Evolutionary conservation across 2,797 vertebrate genomes (phyloP).

Genomic region (Fringilla coelebs): DNA sequence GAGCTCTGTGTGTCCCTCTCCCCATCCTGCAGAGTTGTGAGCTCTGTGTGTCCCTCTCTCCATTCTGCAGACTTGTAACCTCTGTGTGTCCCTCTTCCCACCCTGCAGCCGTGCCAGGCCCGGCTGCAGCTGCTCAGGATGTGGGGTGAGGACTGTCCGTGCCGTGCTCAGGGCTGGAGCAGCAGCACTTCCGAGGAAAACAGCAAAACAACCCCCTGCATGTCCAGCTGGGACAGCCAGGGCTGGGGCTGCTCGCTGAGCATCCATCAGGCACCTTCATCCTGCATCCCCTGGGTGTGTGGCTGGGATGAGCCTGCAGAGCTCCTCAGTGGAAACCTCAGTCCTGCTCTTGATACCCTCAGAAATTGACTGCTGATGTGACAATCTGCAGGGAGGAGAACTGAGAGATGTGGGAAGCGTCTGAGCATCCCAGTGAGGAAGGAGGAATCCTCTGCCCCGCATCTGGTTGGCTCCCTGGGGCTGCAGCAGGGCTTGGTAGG

Average conservation of each 20-base stretch:
- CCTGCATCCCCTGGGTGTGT: accelerated
- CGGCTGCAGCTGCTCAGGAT: slow-evolving; percentile 39
- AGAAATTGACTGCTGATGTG: accelerated
- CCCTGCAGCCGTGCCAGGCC: not conserved
- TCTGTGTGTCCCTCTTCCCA: not conserved
- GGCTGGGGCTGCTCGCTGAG: not conserved
- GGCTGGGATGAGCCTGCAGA: not conserved
- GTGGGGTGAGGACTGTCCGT: not conserved
- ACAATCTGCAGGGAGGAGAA: not conserved
- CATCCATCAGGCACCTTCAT: not conserved
- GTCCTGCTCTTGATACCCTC: not conserved
- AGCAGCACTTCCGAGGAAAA: not conserved
- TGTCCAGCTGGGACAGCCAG: not conserved
- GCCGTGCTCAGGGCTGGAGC: not conserved
- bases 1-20: not conserved
- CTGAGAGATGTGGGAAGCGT: accelerated
- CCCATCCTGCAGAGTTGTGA: not conserved
- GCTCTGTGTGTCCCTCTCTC: no score
- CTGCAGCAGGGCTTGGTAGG: not conserved
- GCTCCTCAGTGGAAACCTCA: not conserved
- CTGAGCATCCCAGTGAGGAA: not conserved
- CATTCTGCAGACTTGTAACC: no score
- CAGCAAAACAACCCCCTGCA: not conserved
- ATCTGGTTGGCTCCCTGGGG: not conserved
- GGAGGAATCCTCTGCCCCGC: not conserved